Evolutionary conservation across 2,888 invertebrate genomes (phyloP), one percentile per base, ranked within the genome.

Genomic region (Drosophila longiperda): DNA sequence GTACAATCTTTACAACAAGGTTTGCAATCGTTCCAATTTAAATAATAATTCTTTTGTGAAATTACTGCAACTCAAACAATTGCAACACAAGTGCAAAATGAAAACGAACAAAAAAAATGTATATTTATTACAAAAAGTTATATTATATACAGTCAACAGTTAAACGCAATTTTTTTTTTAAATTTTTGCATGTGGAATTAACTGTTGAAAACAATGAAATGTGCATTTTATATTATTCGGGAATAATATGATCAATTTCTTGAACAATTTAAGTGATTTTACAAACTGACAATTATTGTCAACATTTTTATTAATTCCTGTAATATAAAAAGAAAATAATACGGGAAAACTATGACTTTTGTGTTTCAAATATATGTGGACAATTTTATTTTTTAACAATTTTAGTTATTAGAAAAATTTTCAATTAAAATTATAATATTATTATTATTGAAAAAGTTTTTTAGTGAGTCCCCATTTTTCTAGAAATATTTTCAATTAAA

Each of bases 1-100:
- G 78, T 93, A 95, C 54, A 94, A 96, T 91, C 93, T 96, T 8
- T 94, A 94, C 45, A 94, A 95, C 79, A 94, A 94, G 93, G 94
- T 94, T 82, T 88, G 84, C 78, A 32, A 45, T 11, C 3, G 15
- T 11, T 11, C 9, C 20, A 3, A n/a, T 36, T n/a, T 2, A 7
- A 36, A 32, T 12, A 17, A 32, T 6, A 48, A 26, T 8, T 29
- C 4, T 7, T 23, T 12, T 49, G 53, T 32, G 1, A 23, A 1
- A 26, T 29, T 9, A n/a, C 33, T 15, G 11, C 6, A 33, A 17
- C 7, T 7, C 6, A 20, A 34, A 38, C 20, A 6, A 54, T 20
- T 7, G 6, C 1, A 11, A 8, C 7, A 20, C 40, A 40, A 38
- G 17, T n/a, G 26, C 1, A 1, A 23, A 36, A 17, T 26, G 9